These are phyloP conservation scores for Balearica regulorum DNA, from an alignment of 2,797 vertebrate species.

Conservation along the genomic window DNA sequence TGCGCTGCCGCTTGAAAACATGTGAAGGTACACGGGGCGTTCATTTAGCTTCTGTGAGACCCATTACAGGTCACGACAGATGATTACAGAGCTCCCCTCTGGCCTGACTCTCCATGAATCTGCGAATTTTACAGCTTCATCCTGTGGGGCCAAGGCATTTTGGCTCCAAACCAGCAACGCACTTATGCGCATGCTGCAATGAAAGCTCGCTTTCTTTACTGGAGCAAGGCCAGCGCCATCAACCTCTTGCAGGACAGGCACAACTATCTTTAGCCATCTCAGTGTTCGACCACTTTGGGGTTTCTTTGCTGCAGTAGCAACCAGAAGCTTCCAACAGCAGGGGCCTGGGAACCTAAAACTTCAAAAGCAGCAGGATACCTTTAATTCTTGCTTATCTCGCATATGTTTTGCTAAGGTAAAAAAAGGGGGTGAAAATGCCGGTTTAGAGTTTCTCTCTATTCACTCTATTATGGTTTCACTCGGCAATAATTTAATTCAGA, in stretches of 20 bases:
- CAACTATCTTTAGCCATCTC: neutral
- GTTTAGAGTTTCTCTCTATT: neutral
- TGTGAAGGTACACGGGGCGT: neutral
- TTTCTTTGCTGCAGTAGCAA: neutral
- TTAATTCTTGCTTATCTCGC: neutral
- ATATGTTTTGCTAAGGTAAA: neutral
- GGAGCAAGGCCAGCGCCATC: neutral
- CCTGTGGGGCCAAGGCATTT: constrained; percentile 18
- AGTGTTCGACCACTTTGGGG: neutral
- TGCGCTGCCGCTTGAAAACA: neutral
- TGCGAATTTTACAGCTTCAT: constrained; percentile 20
- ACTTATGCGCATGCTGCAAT: neutral
- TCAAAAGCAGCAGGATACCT: neutral
- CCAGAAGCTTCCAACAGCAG: neutral
- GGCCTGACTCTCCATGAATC: constrained; percentile 8
- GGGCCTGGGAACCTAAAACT: neutral
- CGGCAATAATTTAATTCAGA: neutral
- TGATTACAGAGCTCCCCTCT: neutral
- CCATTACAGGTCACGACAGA: neutral
- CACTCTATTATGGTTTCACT: neutral
- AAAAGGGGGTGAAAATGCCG: neutral
- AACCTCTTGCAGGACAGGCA: neutral
- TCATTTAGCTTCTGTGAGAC: constrained; percentile 17
- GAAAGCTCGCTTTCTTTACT: neutral
- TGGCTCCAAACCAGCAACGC: constrained; percentile 25